Base-by-base conservation (phyloP, 2,888 invertebrate genomes). In the Ectemnius continuus region DNA sequence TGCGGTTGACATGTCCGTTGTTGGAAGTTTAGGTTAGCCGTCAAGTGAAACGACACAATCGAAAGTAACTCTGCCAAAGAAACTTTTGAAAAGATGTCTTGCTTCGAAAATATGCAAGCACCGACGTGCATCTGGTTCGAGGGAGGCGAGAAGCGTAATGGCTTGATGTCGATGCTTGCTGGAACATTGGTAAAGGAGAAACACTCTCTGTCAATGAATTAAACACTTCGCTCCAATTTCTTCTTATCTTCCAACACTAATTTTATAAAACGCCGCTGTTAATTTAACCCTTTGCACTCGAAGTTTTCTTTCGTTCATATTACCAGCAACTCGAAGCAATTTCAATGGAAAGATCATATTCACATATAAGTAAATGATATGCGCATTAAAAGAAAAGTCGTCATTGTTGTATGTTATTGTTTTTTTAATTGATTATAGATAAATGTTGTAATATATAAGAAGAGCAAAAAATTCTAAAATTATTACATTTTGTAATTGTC, bases 81-180 rank as follows among this genome's bases (percentile, higher is more conserved):
- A 4, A 16, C 26, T 13, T 13, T 23, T n/a, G 45, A 4, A 52
- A 70, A 65, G 93, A 90, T 93, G 52, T 92, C 94, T 83, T 94
- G 95, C 87, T 92, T 96, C 61, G 97, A 97, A 86, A 96, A 95
- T 91, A 90, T 96, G 67, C 94, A 93, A 72, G 92, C 96, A 87
- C 95, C 95, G 0, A 93, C 94, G 16, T 96, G 96, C 91, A 94
- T 97, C 84, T 97, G 97, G 94, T 95, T 97, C 81, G 97, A 98
- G 87, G 93, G 95, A 81, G 96, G 96, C 16, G 96, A 97, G 80
- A 95, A 95, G 88, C 93, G 98, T 83, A 99, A 99, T 91, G 94
- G 96, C 56, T 91, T 97, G 70, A 95, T 97, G 4, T 95, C 99
- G 1, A 94, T 98, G 84, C 91, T 95, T 58, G 94, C 99, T 76